Conservation (phyloP, 2,797 vertebrate genomes). For the Okamejei kenojei region DNA sequence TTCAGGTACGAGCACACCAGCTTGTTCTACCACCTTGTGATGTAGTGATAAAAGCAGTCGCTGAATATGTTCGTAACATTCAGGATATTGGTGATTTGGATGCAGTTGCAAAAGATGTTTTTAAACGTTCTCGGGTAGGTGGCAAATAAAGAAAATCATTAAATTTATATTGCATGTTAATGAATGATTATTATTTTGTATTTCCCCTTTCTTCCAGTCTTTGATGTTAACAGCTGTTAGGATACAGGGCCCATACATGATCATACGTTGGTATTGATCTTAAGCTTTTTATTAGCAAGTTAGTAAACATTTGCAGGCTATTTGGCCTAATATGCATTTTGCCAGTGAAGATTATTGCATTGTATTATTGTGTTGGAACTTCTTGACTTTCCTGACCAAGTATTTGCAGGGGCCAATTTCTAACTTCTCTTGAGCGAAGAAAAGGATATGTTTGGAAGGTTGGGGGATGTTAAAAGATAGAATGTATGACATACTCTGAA, state of each 20-base stretch:
- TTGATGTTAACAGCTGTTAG: background rate
- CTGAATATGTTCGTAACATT: constrained; percentile 83
- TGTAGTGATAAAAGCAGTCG: constrained; percentile 87
- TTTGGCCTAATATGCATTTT: background rate
- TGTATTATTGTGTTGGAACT: background rate
- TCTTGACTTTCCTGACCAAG: too few species aligned
- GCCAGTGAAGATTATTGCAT: background rate
- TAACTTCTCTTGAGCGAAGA: background rate
- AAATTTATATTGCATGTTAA: background rate
- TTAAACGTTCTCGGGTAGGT: constrained; percentile 84
- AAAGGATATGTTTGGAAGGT: background rate
- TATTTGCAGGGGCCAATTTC: background rate
- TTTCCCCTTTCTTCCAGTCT: background rate
- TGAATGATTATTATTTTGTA: background rate
- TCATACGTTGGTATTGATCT: background rate
- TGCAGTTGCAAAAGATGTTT: constrained; percentile 84
- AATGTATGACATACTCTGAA: background rate
- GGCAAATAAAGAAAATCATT: background rate
- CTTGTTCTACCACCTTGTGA: constrained; percentile 89
- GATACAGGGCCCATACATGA: background rate
- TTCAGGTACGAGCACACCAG: constrained; percentile 87
- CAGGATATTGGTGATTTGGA: constrained; percentile 80
- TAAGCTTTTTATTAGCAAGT: background rate
- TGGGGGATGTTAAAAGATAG: background rate
- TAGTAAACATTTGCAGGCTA: background rate